Evolutionary conservation across 30 jellyfish, hydroid and myxozoan species (phyloP).

Genomic region (Catostylus mosaicus): DNA sequence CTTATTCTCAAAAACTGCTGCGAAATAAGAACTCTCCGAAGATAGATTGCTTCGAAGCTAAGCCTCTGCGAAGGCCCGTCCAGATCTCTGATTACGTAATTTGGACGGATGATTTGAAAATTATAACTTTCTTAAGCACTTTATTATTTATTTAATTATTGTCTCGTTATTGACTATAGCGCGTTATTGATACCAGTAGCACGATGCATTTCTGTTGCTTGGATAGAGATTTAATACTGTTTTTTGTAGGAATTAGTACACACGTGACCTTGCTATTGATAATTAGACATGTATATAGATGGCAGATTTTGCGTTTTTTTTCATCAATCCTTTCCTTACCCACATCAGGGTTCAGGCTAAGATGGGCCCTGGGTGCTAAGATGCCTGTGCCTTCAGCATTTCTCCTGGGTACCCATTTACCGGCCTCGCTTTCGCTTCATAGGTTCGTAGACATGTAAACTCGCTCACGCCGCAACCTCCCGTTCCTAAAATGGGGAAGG

Average conservation of each 20-base stretch:
- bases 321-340: neutral
- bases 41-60: no score
- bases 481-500: no score
- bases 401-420: no score
- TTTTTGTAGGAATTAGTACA: constrained; percentile 5
- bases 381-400: no score
- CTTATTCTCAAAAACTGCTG: no score
- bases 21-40: no score
- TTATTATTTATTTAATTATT: constrained; percentile 22
- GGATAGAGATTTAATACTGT: constrained; percentile 8
- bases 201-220: constrained; percentile 13
- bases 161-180: constrained; percentile 12
- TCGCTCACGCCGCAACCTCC: no score
- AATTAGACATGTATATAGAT: constrained; percentile 55
- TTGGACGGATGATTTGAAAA: no score
- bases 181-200: constrained; percentile 21
- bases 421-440: no score
- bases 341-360: neutral
- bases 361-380: no score
- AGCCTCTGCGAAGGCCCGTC: constrained; percentile 2
- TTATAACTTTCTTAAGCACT: constrained; percentile 16
- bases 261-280: constrained; percentile 33
- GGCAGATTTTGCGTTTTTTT: constrained; percentile 17
- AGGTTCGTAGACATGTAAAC: no score
- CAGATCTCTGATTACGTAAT: no score